Percentiles rank a stretch among this genome's conserved stretches.
These are phyloP conservation scores for Cyprinodon variegatus DNA, from an alignment of 2,113 vertebrate genomes.

Conservation along the genomic window DNA sequence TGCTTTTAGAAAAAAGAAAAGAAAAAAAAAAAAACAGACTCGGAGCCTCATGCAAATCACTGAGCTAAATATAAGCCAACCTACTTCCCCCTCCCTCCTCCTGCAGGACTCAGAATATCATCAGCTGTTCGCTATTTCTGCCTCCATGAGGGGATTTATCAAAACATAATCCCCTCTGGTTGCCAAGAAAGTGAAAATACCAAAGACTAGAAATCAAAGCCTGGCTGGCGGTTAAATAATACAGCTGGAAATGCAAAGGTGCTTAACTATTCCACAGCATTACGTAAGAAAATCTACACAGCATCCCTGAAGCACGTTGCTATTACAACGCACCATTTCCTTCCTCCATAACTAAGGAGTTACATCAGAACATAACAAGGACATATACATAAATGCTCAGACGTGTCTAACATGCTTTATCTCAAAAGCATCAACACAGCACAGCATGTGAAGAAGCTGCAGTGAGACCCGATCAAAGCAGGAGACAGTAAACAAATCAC, in stretches of 20 bases:
- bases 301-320: conserved; percentile 23
- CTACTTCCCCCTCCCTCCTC: conserved; percentile 57
- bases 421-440: not conserved
- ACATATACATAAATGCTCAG: not conserved
- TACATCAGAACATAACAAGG: not conserved
- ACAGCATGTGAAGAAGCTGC: not conserved
- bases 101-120: conserved; percentile 50
- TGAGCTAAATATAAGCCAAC: conserved; percentile 73
- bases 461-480: not conserved
- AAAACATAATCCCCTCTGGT: conserved; percentile 13
- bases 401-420: not conserved
- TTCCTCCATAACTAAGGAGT: not conserved
- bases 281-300: conserved; percentile 56
- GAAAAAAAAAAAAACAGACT: not conserved
- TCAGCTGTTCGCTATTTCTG: conserved; percentile 61
- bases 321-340: not conserved
- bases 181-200: conserved; percentile 4
- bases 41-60: conserved; percentile 46
- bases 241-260: conserved; percentile 22
- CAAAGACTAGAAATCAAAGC: conserved; percentile 5
- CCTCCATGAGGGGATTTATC: conserved; percentile 16
- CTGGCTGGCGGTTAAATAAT: conserved; percentile 10
- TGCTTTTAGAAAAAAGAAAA: conserved; percentile 19
- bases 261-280: conserved; percentile 34
- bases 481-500: conserved; percentile 1